phyloP scores from a whole-genome alignment of 2,797 vertebrate species.

The Heterohyrax brucei region DNA sequence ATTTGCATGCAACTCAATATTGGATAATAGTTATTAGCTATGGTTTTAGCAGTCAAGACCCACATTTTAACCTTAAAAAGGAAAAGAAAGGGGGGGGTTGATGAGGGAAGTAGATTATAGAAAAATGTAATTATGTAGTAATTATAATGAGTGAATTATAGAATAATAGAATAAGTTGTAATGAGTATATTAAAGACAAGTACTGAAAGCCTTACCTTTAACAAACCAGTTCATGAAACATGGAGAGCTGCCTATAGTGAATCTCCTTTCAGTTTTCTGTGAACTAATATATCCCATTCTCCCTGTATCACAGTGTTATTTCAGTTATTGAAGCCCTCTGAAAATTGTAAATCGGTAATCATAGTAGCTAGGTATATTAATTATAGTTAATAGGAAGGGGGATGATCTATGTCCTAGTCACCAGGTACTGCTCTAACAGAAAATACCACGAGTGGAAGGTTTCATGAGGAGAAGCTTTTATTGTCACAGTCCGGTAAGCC shows the following conservation, averaged over 20 bases:
- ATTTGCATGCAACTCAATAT: background rate
- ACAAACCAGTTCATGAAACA: constrained; percentile 37
- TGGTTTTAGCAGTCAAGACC: background rate
- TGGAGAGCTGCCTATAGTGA: background rate
- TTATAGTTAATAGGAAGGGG: background rate
- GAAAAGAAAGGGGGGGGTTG: background rate
- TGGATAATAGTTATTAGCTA: background rate
- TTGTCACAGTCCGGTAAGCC: no score
- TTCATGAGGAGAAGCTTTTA: no score
- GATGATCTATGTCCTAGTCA: background rate
- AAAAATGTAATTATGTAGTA: background rate
- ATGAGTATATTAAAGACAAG: constrained; percentile 55
- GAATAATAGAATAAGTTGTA: background rate
- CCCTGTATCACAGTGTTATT: background rate
- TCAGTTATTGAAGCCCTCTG: constrained; percentile 57
- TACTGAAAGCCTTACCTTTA: constrained; percentile 49
- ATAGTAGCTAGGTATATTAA: constrained; percentile 17
- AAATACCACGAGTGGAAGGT: no score
- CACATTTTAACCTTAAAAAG: background rate
- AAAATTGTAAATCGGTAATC: constrained; percentile 51
- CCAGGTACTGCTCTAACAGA: no score
- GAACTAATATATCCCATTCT: background rate
- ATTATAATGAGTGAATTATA: no score
- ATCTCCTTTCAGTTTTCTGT: background rate
- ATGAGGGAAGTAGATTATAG: background rate